Percentiles rank a stretch among this genome's conserved stretches.
phyloP scores from a whole-genome alignment of 2,797 vertebrate genomes.

The Poecilia gillii region DNA sequence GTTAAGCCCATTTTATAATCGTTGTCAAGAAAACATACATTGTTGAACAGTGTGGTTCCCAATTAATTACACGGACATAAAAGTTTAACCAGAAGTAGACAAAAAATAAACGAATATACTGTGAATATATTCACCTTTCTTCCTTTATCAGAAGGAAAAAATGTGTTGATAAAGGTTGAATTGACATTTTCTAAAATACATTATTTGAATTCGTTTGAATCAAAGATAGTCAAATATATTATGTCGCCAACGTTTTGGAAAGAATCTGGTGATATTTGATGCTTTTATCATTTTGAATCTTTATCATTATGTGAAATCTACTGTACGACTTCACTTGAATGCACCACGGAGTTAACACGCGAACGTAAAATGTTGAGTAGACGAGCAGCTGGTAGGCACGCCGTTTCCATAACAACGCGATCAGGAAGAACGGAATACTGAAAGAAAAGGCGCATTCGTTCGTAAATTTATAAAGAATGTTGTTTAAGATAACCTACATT shows the following conservation, averaged over 20 bases:
- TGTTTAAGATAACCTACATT: conserved; percentile 1
- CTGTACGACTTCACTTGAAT: neutral
- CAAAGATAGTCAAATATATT: neutral
- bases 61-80: neutral
- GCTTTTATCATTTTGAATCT: neutral
- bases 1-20: neutral
- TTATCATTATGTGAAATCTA: neutral
- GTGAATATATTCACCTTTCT: neutral
- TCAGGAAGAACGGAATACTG: conserved; percentile 10
- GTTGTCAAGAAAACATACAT: neutral
- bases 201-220: neutral
- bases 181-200: neutral
- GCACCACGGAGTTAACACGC: neutral
- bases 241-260: neutral
- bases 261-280: too few species aligned
- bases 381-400: neutral
- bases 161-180: neutral
- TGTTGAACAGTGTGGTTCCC: neutral
- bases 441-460: neutral
- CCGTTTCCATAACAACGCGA: conserved; percentile 56
- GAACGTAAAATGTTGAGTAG: neutral
- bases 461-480: neutral
- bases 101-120: neutral
- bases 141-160: neutral
- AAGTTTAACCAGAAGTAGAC: neutral